Percentiles rank a stretch among this genome's conserved stretches.
phyloP scores from a whole-genome alignment of 1,140 invertebrate species.

The Aradophagus sp. region DNA sequence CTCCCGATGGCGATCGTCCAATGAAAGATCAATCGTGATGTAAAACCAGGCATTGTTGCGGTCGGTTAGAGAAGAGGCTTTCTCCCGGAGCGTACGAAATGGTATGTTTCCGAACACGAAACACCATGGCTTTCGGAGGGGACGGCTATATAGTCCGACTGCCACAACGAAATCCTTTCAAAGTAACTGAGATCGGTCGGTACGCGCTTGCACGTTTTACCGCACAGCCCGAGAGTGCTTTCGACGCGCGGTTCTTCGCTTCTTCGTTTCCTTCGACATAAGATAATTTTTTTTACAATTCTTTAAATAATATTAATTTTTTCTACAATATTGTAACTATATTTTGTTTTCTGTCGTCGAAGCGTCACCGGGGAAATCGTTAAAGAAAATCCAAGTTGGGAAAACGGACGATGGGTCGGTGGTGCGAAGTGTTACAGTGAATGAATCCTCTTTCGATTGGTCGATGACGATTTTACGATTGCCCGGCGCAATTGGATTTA shows the following conservation, averaged over 20 bases:
- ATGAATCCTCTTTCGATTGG: conserved; percentile 11
- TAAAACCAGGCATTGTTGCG: conserved; percentile 50
- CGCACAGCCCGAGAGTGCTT: conserved; percentile 5
- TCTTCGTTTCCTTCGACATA: not conserved
- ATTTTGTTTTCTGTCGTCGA: too few relatives aligned
- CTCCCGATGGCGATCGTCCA: conserved; percentile 37
- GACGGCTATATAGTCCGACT: conserved; percentile 69
- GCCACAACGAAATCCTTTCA: conserved; percentile 63
- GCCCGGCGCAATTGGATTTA: conserved; percentile 38
- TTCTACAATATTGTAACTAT: too few relatives aligned
- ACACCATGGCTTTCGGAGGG: conserved; percentile 62
- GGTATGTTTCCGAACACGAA: conserved; percentile 57
- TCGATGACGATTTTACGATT: conserved; percentile 29
- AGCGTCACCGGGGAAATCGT: not conserved
- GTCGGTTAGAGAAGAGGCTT: conserved; percentile 65
- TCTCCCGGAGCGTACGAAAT: conserved; percentile 63
- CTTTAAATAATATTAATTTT: too few relatives aligned
- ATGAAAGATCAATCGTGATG: conserved; percentile 56
- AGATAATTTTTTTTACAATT: too few relatives aligned
- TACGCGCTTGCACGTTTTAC: conserved; percentile 49
- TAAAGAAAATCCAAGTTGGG: not conserved
- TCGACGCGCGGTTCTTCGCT: not conserved
- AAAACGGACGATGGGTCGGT: conserved; percentile 57
- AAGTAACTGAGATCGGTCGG: conserved; percentile 67
- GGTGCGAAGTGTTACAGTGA: conserved; percentile 66